Evolutionary conservation across 2,797 vertebrate genomes (phyloP).

Genomic region (Chrysocyon brachyurus): DNA sequence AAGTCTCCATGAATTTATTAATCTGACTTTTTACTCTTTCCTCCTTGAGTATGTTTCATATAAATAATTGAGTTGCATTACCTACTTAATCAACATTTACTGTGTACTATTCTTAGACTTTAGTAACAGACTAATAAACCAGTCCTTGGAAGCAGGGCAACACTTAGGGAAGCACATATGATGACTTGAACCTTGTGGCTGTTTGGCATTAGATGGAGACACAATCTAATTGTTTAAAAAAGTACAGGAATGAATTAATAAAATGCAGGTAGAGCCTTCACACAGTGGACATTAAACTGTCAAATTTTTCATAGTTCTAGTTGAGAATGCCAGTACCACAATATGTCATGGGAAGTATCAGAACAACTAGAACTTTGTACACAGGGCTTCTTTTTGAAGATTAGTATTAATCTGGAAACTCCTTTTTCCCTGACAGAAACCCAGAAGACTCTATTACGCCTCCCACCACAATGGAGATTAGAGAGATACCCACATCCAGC

Average conservation of each 20-base stretch:
- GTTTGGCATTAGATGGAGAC: not conserved
- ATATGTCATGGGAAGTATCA: not conserved
- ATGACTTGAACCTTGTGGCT: not conserved
- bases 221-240: not conserved
- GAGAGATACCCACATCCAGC: not conserved
- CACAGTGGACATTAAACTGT: not conserved
- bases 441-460: not conserved
- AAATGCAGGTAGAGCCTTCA: not conserved
- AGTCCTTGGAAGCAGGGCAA: not conserved
- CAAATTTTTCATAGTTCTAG: not conserved
- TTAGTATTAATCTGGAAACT: not conserved
- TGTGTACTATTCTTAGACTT: not conserved
- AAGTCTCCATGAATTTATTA: constrained; percentile 28
- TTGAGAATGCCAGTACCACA: not conserved
- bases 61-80: not conserved
- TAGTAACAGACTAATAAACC: not conserved
- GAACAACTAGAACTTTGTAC: not conserved
- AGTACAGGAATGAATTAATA: not conserved
- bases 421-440: not conserved
- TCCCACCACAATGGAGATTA: not conserved
- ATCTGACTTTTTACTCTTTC: not conserved
- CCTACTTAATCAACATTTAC: constrained; percentile 43
- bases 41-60: not conserved
- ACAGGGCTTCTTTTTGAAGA: not conserved
- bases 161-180: not conserved